Conservation (phyloP, 2,888 invertebrate genomes). For the Andrena dorsata region DNA sequence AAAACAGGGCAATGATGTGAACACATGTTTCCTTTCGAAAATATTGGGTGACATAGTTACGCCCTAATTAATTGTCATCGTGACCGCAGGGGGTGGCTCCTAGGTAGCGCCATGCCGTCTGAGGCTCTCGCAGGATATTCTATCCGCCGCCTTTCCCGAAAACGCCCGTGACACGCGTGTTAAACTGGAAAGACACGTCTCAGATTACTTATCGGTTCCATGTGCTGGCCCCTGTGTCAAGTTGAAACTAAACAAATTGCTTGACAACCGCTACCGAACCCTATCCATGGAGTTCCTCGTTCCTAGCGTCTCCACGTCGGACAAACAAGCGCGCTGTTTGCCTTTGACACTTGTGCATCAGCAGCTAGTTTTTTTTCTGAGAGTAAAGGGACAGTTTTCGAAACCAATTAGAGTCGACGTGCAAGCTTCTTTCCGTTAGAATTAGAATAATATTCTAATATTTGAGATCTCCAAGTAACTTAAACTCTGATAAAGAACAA, state of each 20-base stretch:
- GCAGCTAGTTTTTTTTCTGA: not conserved
- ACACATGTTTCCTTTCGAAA: slow-evolving; percentile 3
- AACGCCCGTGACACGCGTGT: slow-evolving; percentile 63
- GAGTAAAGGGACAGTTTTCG: not conserved
- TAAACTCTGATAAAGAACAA: too few relatives aligned
- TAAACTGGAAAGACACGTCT: slow-evolving; percentile 58
- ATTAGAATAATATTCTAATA: too few relatives aligned
- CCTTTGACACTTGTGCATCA: slow-evolving; percentile 1
- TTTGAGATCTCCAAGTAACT: too few relatives aligned
- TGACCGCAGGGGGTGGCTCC: slow-evolving; percentile 35
- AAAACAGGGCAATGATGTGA: not conserved
- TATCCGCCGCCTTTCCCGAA: slow-evolving; percentile 56
- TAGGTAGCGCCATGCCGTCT: slow-evolving; percentile 79
- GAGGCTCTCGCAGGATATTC: slow-evolving; percentile 44
- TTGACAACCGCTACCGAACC: slow-evolving; percentile 61
- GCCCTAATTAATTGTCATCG: slow-evolving; percentile 34
- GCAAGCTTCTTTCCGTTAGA: too few relatives aligned
- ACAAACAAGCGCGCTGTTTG: slow-evolving; percentile 49
- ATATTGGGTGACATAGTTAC: slow-evolving; percentile 9
- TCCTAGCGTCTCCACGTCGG: slow-evolving; percentile 28
- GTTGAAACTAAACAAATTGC: slow-evolving; percentile 81
- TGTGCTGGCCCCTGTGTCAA: slow-evolving; percentile 72
- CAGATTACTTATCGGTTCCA: slow-evolving; percentile 74
- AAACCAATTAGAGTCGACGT: too few relatives aligned
- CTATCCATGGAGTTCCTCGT: slow-evolving; percentile 51